These are phyloP conservation scores for Lasioglossum figueresi DNA, from an alignment of 2,888 invertebrate genomes.

Conservation along the genomic window DNA sequence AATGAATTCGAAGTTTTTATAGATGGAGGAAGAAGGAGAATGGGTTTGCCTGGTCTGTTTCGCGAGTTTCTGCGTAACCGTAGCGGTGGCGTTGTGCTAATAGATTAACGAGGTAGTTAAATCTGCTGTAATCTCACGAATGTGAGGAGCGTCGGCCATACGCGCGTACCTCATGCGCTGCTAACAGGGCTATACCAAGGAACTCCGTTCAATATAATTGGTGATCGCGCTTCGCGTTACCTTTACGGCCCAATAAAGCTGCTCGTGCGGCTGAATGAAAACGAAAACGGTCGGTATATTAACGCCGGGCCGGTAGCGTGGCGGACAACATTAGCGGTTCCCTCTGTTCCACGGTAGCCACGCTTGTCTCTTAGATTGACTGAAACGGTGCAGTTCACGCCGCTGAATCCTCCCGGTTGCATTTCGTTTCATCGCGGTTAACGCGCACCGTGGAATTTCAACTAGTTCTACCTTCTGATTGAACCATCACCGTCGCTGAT, in stretches of 20 bases:
- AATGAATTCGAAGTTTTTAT: background rate
- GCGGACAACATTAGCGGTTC: background rate
- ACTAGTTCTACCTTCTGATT: background rate
- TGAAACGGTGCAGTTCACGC: background rate
- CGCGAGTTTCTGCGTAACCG: conserved; percentile 3
- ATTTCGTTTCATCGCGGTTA: background rate
- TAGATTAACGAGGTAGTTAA: conserved; percentile 68
- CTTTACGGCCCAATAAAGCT: conserved; percentile 64
- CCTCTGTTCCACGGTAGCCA: background rate
- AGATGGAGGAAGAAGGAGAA: background rate
- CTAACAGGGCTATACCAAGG: conserved; percentile 43
- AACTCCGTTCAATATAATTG: conserved; percentile 57
- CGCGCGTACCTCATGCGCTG: conserved; percentile 19
- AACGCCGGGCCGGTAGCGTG: background rate
- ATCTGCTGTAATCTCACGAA: conserved; percentile 62
- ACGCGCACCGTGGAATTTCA: background rate
- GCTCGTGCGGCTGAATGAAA: conserved; percentile 59
- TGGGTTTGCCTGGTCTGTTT: conserved; percentile 5
- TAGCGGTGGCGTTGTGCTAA: conserved; percentile 26
- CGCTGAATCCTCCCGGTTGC: background rate
- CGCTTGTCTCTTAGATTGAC: conserved; percentile 12
- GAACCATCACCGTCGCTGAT: background rate
- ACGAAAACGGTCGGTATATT: conserved; percentile 48
- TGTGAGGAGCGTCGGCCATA: conserved; percentile 44
- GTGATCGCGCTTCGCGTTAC: conserved; percentile 61